Evolutionary conservation across 2,888 invertebrate species (phyloP), one percentile per base, ranked within the genome.

Genomic region (Melangyna quadrimaculata): DNA sequence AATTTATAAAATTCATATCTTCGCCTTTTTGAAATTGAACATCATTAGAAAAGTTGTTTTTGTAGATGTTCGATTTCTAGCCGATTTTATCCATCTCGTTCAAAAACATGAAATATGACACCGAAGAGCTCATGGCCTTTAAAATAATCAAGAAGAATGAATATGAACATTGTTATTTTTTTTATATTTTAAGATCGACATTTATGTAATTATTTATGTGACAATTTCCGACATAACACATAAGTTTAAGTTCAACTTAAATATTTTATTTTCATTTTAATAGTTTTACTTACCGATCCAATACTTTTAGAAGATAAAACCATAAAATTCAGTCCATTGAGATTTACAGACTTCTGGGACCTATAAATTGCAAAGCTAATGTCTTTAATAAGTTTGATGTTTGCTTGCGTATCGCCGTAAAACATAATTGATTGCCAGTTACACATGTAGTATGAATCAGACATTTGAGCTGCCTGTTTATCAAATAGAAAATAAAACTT

Each of bases 21-120:
- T 14, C 14, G n/a, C 12, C 6, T 14, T 4, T 37, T 3, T 1
- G 14, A 14, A 40, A 17, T 8, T 40, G 6, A 40, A 0, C 5
- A 22, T 48, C 22, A 4, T 22, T 6, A 22, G 22, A 1, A 22
- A 2, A 48, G 12, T 12, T 48, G 22, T 5, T 37, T 12, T 12
- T 6, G 1, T 48, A 6, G n/a, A 10, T 19, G 19, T 19, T 32
- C 19, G 12, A 17, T 35, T 32, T 32, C 12, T 35, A 37, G 27
- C 9, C 40, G 12, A 78, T 74, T 22, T 80, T 71, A 27, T 84
- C 72, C 75, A 80, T 81, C 29, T 80, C 72, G 55, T 84, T 84
- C 9, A 77, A 55, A 70, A 75, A 77, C 80, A 84, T 84, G 55
- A 69, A 84, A 67, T 81, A 63, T 0, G 63, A 63, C 0, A 63